Percentiles rank a stretch among this genome's conserved stretches.
These are phyloP conservation scores for Ladona fulva DNA, from an alignment of 1,140 invertebrate species.

Conservation along the genomic window DNA sequence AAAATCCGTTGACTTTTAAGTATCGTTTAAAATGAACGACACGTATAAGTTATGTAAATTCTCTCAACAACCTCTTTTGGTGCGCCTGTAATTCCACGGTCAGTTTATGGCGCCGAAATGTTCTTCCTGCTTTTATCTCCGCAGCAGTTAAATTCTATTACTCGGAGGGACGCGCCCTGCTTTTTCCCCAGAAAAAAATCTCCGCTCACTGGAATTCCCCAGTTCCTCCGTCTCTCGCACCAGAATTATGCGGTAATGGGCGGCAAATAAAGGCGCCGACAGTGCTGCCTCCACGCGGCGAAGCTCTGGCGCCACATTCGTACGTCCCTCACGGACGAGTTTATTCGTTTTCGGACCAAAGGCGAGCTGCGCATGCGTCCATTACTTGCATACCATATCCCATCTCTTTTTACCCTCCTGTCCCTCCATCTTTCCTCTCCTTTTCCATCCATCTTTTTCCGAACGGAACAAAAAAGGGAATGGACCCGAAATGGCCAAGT, in stretches of 20 bases:
- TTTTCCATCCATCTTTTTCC: neutral
- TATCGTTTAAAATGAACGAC: slow-evolving; percentile 2
- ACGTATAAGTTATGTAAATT: slow-evolving; percentile 10
- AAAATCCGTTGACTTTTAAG: slow-evolving; percentile 5
- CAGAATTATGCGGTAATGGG: slow-evolving; percentile 8
- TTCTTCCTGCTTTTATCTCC: slow-evolving; percentile 3
- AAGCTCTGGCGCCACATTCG: neutral
- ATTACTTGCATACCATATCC: neutral
- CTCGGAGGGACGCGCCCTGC: neutral
- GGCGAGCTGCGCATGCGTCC: neutral
- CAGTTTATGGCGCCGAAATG: slow-evolving; percentile 8
- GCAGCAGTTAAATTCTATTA: slow-evolving; percentile 7
- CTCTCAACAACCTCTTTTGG: neutral
- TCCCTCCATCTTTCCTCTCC: neutral
- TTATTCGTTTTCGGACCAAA: neutral
- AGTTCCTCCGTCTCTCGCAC: neutral
- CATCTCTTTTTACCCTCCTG: neutral
- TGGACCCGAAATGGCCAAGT: neutral
- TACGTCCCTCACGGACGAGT: neutral
- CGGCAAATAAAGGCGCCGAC: slow-evolving; percentile 1
- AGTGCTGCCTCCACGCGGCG: neutral
- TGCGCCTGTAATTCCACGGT: neutral
- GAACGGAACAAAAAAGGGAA: neutral
- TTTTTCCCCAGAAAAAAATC: neutral
- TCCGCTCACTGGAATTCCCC: neutral